Conservation (phyloP, 2,797 vertebrate species). For the Cuculus canorus region DNA sequence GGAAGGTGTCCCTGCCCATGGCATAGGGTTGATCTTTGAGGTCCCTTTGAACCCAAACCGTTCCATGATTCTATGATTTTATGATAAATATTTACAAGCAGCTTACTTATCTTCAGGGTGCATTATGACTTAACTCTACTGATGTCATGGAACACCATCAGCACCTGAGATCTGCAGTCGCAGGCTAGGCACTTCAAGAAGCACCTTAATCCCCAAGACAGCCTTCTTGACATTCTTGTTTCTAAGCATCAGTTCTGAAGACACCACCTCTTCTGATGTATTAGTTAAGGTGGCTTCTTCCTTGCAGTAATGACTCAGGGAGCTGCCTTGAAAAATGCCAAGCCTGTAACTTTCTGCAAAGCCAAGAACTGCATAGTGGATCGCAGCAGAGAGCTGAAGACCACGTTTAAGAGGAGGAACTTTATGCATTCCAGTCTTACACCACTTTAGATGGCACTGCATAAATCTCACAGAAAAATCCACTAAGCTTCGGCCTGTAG, state of each 20-base stretch:
- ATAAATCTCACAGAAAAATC: constrained; percentile 6
- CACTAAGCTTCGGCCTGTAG: neutral
- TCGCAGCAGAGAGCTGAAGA: neutral
- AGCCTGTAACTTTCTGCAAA: neutral
- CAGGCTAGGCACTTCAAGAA: neutral
- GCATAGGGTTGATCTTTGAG: no score
- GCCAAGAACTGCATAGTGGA: neutral
- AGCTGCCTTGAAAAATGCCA: neutral
- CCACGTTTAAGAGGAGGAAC: neutral
- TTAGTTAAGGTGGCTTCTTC: neutral
- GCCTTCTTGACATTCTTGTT: neutral
- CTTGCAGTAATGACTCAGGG: neutral
- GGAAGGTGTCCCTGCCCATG: no score
- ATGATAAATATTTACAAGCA: neutral
- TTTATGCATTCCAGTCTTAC: neutral
- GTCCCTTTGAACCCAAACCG: no score
- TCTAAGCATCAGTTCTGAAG: neutral
- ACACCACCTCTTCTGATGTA: neutral
- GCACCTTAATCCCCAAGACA: neutral
- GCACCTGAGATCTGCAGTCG: neutral
- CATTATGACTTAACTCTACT: neutral
- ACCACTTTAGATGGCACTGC: neutral
- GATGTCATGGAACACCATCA: neutral
- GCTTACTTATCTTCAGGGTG: neutral
- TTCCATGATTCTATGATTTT: no score